Base-by-base conservation (phyloP, 2,888 invertebrate species). In the Hyppa rectilinea region DNA sequence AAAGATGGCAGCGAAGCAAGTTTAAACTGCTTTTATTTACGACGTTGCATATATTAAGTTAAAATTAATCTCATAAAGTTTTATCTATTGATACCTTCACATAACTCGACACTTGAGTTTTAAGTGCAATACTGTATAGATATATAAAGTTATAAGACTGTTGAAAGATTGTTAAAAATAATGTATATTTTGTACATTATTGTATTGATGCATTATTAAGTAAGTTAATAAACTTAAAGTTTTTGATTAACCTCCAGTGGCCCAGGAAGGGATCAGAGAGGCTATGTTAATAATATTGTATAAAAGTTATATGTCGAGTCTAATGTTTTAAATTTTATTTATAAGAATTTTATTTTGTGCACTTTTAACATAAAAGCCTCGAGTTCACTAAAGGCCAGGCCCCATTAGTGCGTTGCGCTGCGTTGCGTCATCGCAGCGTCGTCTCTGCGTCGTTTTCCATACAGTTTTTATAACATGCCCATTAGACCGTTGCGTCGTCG, bases 121-220 rank as follows among this genome's bases (percentile, higher is more conserved):
- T 83, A 87, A 86, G 95, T 96, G 96, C 96, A 96, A 96, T 96
- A 95, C 89, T 94, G 92, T 93, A 93, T 94, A 94, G 92, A 89
- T 91, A 91, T 91, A 90, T 93, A 94, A 94, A 93, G 91, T 89
- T 95, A 94, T 95, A 94, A 95, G 95, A 96, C 95, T 96, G 95
- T 96, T 96, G 92, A 94, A 94, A 93, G 91, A 94, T 94, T 95
- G 93, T 94, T 95, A 92, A 87, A 91, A 84, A 76, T 93, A 92
- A 93, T 95, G 94, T 94, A 95, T 94, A 94, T 95, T 92, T 94
- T 95, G 94, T 95, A 95, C 93, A 94, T 95, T 94, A 91, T 91
- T 92, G 89, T 93, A 93, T 92, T 91, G 88, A 91, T 90, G 91
- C 85, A 91, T 91, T 92, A 91, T 91, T 92, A 90, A 87, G 90